Evolutionary conservation across 2,888 invertebrate genomes (phyloP).

Genomic region (Salticus scenicus): DNA sequence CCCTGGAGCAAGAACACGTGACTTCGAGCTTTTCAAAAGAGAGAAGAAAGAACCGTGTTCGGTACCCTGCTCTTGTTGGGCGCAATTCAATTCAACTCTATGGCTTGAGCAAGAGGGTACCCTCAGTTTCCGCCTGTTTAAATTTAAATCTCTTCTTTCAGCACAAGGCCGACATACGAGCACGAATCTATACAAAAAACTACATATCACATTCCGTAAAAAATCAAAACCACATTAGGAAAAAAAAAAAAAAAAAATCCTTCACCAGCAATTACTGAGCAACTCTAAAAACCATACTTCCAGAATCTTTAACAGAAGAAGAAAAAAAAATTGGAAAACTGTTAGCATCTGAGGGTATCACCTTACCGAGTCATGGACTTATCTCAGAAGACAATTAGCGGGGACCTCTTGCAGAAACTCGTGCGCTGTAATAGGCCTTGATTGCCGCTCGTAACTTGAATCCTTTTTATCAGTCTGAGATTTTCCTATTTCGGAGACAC

Average conservation of each 20-base stretch:
- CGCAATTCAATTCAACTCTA: neutral
- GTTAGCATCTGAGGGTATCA: slow-evolving; percentile 29
- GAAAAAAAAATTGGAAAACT: slow-evolving; percentile 25
- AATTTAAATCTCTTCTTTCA: slow-evolving; percentile 15
- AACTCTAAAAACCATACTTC: slow-evolving; percentile 12
- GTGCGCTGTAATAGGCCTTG: slow-evolving; percentile 52
- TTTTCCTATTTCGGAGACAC: neutral
- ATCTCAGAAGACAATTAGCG: slow-evolving; percentile 54
- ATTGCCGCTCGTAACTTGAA: slow-evolving; percentile 50
- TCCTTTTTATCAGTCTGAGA: slow-evolving; percentile 22
- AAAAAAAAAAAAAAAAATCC: slow-evolving; percentile 29
- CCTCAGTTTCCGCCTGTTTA: neutral
- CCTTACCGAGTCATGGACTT: slow-evolving; percentile 43
- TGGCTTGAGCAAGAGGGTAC: neutral
- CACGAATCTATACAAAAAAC: neutral
- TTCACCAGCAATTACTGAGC: slow-evolving; percentile 39
- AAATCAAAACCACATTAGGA: slow-evolving; percentile 13
- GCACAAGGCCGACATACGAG: neutral
- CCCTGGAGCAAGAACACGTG: neutral
- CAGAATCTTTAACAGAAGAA: slow-evolving; percentile 3
- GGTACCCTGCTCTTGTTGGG: neutral
- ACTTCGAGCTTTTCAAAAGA: neutral
- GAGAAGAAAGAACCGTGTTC: neutral
- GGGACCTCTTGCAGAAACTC: slow-evolving; percentile 26
- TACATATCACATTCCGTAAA: slow-evolving; percentile 13